Evolutionary conservation across 2,888 invertebrate species (phyloP), one percentile per base, ranked within the genome.

Genomic region (Dinocampus coccinellae): DNA sequence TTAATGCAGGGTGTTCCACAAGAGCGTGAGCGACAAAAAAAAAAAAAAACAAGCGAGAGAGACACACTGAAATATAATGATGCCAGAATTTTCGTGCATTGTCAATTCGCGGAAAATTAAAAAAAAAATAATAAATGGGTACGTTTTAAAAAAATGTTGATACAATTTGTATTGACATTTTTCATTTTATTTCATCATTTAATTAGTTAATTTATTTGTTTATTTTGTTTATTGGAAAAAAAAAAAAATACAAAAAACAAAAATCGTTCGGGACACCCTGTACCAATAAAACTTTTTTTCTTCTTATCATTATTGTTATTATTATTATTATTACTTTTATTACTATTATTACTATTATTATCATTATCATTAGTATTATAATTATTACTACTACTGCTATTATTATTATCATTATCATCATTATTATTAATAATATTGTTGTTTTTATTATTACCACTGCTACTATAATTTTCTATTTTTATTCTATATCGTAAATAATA

Each of bases 1-100:
- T 77, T 73, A 71, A 78, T 78, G 76, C 82, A 82, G 82, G 82
- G 81, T 82, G 82, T 82, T 81, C 81, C 77, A 78, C 78, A 67
- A 74, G 72, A 72, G 74, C 75, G 72, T 73, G 77, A 73, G 69
- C 69, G 70, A 73, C 36, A 16, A 47, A 7, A 11, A 24, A 29
- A 29, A 24, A 16, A 13, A 24, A 13, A 24, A 0, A 13, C 13
- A 13, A 26, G 26, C 55, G 24, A 22, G 22, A 22, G 24, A 9
- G 2, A 26, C 26, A 13, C 24, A 24, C 24, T 13, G 4, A 26
- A 55, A 53, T 22, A 1, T 53, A 24, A 55, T 47, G 13, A 55
- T 47, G 13, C 42, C 16, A 20, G 6, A 47, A 16, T 47, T n/a
- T n/a, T 47, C 16, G 47, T n/a, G n/a, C 20, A 16, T 47, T 47